Conservation (phyloP, 2,888 invertebrate species). For the Hypselothyrea guttata region DNA sequence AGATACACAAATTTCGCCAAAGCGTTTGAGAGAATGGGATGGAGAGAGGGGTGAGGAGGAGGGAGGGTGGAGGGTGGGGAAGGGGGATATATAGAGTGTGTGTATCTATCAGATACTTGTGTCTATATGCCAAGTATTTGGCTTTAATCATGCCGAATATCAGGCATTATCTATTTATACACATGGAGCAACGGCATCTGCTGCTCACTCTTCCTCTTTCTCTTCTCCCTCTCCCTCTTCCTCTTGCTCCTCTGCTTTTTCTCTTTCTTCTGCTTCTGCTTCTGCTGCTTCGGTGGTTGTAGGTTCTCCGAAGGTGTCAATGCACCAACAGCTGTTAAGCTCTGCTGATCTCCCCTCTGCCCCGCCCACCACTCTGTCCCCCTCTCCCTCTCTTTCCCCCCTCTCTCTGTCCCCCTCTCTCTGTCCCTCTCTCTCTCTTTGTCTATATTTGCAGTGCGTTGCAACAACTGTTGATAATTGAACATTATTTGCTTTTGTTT, state of each 20-base stretch:
- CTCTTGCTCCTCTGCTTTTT: too few relatives aligned
- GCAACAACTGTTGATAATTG: constrained; percentile 31
- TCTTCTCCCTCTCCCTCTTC: too few relatives aligned
- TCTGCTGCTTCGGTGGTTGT: constrained; percentile 27
- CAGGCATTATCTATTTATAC: constrained; percentile 30
- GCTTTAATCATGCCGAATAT: constrained; percentile 53
- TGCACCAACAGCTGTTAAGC: constrained; percentile 35
- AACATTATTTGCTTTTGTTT: constrained; percentile 12
- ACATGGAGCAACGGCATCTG: background rate
- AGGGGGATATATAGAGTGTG: too few relatives aligned
- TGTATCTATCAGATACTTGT: constrained; percentile 30
- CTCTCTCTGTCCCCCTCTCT: background rate
- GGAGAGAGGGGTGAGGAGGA: too few relatives aligned
- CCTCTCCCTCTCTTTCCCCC: background rate
- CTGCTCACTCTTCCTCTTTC: background rate
- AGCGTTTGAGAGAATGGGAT: too few relatives aligned
- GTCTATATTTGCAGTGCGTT: constrained; percentile 29
- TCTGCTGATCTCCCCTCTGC: constrained; percentile 4
- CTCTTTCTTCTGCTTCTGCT: constrained; percentile 14
- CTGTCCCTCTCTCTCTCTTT: background rate
- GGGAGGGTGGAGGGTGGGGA: too few relatives aligned
- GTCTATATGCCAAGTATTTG: constrained; percentile 1
- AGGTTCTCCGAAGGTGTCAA: constrained; percentile 27
- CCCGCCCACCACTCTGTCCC: too few relatives aligned
- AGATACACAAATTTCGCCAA: too few relatives aligned